phyloP scores from a whole-genome alignment of 2,797 vertebrate species.

The Molossus molossus region DNA sequence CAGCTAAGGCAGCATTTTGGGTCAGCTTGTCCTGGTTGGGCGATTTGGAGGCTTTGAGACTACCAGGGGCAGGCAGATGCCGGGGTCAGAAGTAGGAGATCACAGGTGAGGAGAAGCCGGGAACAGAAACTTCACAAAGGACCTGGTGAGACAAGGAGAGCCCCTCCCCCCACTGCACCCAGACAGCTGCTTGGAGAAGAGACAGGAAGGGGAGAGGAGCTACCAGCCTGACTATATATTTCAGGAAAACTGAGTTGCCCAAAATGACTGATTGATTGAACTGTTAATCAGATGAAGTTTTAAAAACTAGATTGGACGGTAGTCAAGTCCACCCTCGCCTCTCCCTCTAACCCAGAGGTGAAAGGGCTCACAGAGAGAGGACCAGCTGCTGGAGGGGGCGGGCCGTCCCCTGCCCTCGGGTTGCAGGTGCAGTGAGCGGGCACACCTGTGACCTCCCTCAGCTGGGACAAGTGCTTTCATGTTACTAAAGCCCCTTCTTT shows the following conservation, averaged over 20 bases:
- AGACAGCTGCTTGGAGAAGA: background rate
- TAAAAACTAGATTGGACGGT: background rate
- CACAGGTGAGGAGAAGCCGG: background rate
- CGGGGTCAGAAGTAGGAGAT: background rate
- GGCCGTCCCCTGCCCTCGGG: rapidly evolving
- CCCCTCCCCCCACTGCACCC: rapidly evolving
- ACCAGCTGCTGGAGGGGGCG: background rate
- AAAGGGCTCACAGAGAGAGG: background rate
- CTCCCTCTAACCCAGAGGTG: rapidly evolving
- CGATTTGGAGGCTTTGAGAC: background rate
- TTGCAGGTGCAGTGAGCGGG: background rate
- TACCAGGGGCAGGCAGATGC: background rate
- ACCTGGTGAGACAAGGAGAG: background rate
- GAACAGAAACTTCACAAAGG: background rate
- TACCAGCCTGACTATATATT: background rate
- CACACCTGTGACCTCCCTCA: background rate
- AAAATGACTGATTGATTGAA: constrained; percentile 7
- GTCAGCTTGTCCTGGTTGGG: background rate
- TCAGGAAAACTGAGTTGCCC: background rate
- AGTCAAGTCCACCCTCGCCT: background rate
- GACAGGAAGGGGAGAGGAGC: background rate
- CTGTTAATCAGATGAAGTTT: background rate
- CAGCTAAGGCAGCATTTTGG: background rate
- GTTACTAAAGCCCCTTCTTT: background rate
- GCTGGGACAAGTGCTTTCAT: background rate